Evolutionary conservation across 2,113 vertebrate species (phyloP), one percentile per base, ranked within the genome.

Genomic region (Brachyhypopomus gauderio): DNA sequence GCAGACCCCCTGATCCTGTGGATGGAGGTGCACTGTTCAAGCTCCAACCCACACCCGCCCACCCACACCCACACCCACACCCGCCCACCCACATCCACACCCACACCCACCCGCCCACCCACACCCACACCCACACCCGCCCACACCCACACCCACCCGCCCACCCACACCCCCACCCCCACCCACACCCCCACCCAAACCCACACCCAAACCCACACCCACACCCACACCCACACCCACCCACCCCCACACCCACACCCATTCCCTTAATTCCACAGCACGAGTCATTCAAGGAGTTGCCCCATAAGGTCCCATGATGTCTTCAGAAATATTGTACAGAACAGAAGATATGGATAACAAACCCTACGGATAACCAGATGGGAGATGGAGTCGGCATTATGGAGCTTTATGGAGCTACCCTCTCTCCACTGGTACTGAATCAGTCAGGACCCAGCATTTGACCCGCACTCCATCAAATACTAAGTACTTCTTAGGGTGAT

Each of bases 211-310:
- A 4, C 38, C 3, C 38, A 3, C 38, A 41, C 38, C 38, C 38
- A 41, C 38, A 3, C 38, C 3, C 38, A 3, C 3, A 41, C 38
- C 38, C 38, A 41, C 38, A 4, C 38, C 3, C 38, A 3, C 3
- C 3, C 38, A 3, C 38, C 3, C 38, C 38, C 3, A 41, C 38
- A 3, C 0, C 9, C 38, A 66, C 23, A 12, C 12, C n/a, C 8
- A 30, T 70, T 80, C 70, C 38, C 78, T 72, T 69, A 66, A 67
- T 81, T 67, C 72, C 72, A 67, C 16, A 36, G 48, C 4, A 9
- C 66, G 71, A 80, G 11, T 80, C 71, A 81, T 8, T 16, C 19
- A 75, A 72, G 79, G 78, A 80, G 70, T 11, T 14, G 48, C 5
- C 34, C 38, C 8, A 27, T 79, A 64, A 45, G 4, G 22, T 38